These are phyloP conservation scores for Lochmaea crataegi DNA, from an alignment of 2,888 invertebrate genomes.

Conservation along the genomic window DNA sequence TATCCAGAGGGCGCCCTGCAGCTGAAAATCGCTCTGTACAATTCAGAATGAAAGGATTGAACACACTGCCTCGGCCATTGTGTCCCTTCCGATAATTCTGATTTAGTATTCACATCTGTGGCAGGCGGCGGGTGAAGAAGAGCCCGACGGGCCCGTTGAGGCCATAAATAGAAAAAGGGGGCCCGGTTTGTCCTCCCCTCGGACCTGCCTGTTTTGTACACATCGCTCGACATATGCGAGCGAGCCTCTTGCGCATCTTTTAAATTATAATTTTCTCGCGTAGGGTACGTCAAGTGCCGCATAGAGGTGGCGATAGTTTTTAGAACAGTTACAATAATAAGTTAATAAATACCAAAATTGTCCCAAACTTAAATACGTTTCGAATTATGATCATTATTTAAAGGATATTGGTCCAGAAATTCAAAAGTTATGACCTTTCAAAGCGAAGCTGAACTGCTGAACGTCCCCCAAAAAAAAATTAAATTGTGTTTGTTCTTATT, in stretches of 20 bases:
- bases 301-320: constrained; percentile 6
- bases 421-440: too few relatives aligned
- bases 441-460: too few relatives aligned
- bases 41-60: constrained; percentile 43
- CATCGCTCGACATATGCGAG: constrained; percentile 46
- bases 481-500: too few relatives aligned
- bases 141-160: constrained; percentile 45
- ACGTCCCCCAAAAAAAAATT: too few relatives aligned
- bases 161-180: constrained; percentile 43
- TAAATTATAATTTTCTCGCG: constrained; percentile 51
- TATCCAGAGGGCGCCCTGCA: constrained; percentile 19
- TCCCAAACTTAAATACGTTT: too few relatives aligned
- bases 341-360: too few relatives aligned
- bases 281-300: constrained; percentile 35
- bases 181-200: constrained; percentile 34
- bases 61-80: constrained; percentile 35
- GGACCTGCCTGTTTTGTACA: constrained; percentile 1
- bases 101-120: constrained; percentile 53
- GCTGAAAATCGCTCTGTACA: constrained; percentile 38
- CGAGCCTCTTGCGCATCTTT: constrained; percentile 44
- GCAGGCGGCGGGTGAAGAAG: constrained; percentile 22
- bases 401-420: too few relatives aligned
- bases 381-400: not conserved
- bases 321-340: constrained; percentile 14
- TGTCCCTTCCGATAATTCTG: constrained; percentile 48